Evolutionary conservation across 1,140 invertebrate genomes (phyloP).

Genomic region (Drosophila bocqueti): DNA sequence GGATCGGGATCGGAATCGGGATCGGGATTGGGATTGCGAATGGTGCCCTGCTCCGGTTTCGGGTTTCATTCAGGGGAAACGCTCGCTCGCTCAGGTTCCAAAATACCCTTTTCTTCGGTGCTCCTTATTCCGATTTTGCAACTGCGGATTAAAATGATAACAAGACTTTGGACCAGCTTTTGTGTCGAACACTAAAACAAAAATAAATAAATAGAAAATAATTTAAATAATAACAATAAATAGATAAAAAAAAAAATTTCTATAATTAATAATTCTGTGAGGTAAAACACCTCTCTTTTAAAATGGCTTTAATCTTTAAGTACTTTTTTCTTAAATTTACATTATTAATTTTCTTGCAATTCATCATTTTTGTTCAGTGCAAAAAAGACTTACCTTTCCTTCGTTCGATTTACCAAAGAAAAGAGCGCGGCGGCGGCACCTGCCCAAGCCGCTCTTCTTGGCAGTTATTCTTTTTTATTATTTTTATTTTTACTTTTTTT

Average conservation of each 20-base stretch:
- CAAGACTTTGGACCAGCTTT: slow-evolving; percentile 58
- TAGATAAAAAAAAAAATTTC: not conserved
- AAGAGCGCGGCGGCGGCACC: slow-evolving; percentile 19
- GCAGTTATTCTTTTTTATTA: slow-evolving; percentile 4
- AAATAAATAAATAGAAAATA: not conserved
- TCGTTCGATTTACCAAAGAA: not conserved
- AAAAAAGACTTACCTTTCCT: not conserved
- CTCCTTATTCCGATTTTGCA: not conserved
- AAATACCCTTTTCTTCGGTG: not conserved
- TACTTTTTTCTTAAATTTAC: not conserved
- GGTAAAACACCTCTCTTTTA: no score
- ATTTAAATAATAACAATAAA: no score
- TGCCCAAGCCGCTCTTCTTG: slow-evolving; percentile 10
- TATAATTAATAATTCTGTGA: no score
- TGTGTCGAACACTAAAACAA: slow-evolving; percentile 19
- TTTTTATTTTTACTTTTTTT: not conserved
- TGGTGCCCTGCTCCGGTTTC: slow-evolving; percentile 61
- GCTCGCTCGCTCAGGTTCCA: slow-evolving; percentile 25
- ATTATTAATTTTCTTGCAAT: no score
- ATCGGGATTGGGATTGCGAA: slow-evolving; percentile 4
- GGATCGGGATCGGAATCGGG: slow-evolving; percentile 11
- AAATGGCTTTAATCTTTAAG: not conserved
- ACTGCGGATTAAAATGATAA: slow-evolving; percentile 81
- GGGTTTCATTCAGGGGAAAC: slow-evolving; percentile 80
- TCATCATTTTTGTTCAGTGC: not conserved